Conservation (phyloP, 2,797 vertebrate genomes). For the Diplodus puntazzo region DNA sequence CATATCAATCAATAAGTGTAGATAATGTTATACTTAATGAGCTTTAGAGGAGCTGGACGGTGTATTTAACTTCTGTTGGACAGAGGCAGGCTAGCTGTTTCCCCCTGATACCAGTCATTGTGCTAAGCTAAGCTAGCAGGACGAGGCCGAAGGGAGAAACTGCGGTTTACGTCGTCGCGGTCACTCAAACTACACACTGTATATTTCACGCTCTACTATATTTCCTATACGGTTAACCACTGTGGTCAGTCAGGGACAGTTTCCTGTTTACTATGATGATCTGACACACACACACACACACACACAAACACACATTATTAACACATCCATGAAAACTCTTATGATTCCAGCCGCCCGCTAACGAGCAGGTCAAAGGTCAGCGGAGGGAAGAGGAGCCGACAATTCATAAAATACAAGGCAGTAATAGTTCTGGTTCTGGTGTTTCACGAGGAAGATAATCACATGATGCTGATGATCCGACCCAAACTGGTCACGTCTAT, state of each 20-base stretch:
- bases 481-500: neutral
- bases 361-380: neutral
- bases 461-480: neutral
- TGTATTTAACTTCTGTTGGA: no score
- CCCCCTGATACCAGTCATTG: no score
- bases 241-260: neutral
- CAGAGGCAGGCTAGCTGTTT: no score
- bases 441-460: neutral
- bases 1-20: no score
- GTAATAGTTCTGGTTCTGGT: neutral
- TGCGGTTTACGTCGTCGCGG: neutral
- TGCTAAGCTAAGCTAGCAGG: no score
- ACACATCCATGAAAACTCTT: neutral
- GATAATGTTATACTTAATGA: no score
- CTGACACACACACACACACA: neutral
- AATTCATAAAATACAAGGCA: neutral
- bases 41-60: no score
- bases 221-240: neutral
- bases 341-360: neutral
- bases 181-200: neutral
- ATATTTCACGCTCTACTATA: neutral
- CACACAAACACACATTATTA: neutral
- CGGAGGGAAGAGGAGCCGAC: neutral
- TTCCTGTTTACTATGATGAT: neutral
- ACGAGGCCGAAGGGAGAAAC: no score